Percentiles rank a stretch among this genome's conserved stretches.
Conservation (phyloP, 2,113 vertebrate genomes). For the Apteryx mantelli region DNA sequence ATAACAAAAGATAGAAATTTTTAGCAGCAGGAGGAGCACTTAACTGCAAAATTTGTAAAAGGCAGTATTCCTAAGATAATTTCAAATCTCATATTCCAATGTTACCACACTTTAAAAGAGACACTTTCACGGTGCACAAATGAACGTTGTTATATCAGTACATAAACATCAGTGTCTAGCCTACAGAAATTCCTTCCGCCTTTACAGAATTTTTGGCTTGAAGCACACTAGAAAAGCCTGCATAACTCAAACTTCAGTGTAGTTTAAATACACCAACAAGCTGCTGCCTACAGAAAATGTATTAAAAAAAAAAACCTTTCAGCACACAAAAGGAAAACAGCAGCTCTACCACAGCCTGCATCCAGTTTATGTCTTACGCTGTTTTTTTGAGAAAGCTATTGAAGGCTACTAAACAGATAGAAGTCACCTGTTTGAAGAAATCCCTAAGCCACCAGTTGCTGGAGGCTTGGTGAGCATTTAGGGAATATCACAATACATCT, state of each 20-base stretch:
- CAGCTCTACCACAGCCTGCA: no score
- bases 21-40: not conserved
- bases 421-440: rapidly evolving
- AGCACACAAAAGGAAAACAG: not conserved
- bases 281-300: rapidly evolving
- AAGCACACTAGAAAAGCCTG: no score
- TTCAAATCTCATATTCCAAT: not conserved
- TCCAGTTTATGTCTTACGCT: rapidly evolving
- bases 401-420: rapidly evolving
- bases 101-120: not conserved
- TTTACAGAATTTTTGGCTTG: no score
- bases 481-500: rapidly evolving
- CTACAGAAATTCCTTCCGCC: no score
- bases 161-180: not conserved
- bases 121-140: not conserved
- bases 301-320: not conserved
- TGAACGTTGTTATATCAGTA: not conserved
- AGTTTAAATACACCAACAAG: not conserved
- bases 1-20: rapidly evolving
- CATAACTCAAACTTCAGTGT: no score
- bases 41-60: not conserved
- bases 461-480: rapidly evolving
- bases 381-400: rapidly evolving
- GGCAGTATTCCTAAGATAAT: not conserved
- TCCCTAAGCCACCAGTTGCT: rapidly evolving